Base-by-base conservation (phyloP, 2,797 vertebrate genomes). In the Mergus octosetaceus region DNA sequence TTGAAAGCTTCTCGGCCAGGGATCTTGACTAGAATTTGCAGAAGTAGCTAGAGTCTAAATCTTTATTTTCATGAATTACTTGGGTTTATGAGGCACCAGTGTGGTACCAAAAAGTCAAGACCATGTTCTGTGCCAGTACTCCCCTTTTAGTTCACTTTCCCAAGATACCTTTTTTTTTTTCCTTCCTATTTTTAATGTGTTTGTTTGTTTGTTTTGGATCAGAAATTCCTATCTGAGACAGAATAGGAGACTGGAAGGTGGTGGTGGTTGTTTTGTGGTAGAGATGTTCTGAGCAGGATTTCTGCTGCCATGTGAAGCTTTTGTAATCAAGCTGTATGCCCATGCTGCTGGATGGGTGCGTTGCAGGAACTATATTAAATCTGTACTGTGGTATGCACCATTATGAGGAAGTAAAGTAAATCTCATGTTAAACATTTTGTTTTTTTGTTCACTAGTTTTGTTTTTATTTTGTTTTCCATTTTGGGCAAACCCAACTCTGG, bases 1-100 rank as follows among this genome's bases (percentile, higher is more conserved):
- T 60, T 47, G 34, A 90, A 86, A 81, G 74, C 39, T 94, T 73
- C 56, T 86, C 87, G 74, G 60, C 60, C 87, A 68, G 89, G n/a
- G 56, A 69, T 85, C 41, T 70, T 72, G 45, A 66, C 45, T 90
- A 83, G 91, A 93, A 85, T 88, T 90, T 89, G 19, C 16, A 68
- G 8, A 32, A 64, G 51, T 85, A 77, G 36, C 49, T 89, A 74
- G n/a, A 45, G 19, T 80, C 21, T 22, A n/a, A 71, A 24, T 68
- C 36, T 53, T 82, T 70, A 34, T 34, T 93, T 89, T 93, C 10
- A 18, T 61, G 0, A 58, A 16, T 77, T 79, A 19, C 25, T 90
- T 76, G 49, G 57, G 5, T 5, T 87, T 79, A n/a, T 53, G 39
- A 68, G 25, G 13, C 83, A 61, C 25, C 20, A 38, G 10, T 18